Conservation (phyloP, 2,888 invertebrate genomes). For the Ptilodon capucinus region DNA sequence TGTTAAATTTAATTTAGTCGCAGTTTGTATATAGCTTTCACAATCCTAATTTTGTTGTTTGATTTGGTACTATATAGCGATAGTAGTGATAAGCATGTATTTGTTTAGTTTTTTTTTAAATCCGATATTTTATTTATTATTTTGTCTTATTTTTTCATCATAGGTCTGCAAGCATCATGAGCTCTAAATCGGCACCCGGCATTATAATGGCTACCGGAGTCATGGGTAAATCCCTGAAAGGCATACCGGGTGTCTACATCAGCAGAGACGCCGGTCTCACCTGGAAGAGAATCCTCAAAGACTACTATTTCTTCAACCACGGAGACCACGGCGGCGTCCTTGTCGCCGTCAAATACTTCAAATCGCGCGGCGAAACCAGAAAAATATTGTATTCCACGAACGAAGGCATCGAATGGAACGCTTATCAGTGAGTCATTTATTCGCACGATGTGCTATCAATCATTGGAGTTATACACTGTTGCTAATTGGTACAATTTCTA, state of each 20-base stretch:
- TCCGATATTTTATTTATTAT: too few relatives aligned
- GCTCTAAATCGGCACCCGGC: conserved; percentile 93
- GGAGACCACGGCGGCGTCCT: conserved; percentile 96
- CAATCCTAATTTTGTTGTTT: too few relatives aligned
- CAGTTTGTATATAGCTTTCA: too few relatives aligned
- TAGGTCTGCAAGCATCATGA: conserved; percentile 90
- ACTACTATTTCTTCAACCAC: conserved; percentile 92
- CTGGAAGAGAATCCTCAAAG: conserved; percentile 91
- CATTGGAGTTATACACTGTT: conserved; percentile 9
- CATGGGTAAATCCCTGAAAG: conserved; percentile 89
- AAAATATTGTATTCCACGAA: conserved; percentile 92
- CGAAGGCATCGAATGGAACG: conserved; percentile 92
- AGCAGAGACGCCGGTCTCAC: conserved; percentile 49
- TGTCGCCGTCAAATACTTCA: conserved; percentile 92
- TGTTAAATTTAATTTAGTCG: too few relatives aligned
- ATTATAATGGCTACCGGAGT: conserved; percentile 93
- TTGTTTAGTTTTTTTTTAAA: too few relatives aligned
- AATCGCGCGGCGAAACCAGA: conserved; percentile 88
- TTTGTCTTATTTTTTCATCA: conserved; percentile 2
- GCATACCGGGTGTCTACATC: conserved; percentile 86
- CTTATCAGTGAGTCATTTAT: conserved; percentile 76
- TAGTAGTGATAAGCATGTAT: too few relatives aligned
- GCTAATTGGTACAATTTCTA: conserved; percentile 43
- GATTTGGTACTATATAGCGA: too few relatives aligned
- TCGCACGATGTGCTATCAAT: conserved; percentile 16